Evolutionary conservation across 2,797 vertebrate species (phyloP), one percentile per base, ranked within the genome.

Genomic region (Takifugu rubripes): DNA sequence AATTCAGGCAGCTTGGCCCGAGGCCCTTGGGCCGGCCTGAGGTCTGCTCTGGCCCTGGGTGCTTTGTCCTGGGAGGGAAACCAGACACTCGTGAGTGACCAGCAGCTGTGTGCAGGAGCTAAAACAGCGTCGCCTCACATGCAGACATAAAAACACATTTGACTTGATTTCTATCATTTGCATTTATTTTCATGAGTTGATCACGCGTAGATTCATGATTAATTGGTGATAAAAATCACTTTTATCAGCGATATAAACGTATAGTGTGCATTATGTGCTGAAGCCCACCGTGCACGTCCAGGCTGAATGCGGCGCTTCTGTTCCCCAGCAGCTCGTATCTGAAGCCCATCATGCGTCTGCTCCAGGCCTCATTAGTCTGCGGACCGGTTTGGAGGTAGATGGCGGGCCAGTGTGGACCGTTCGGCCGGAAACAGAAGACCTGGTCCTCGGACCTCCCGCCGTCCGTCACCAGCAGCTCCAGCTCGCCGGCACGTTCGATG

Each of bases 321-420:
- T 80, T 87, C 47, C 79, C 79, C 65, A 92, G 83, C 76, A 94
- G 74, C 77, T 94, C 89, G 0, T 92, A 92, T 77, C 88, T 91
- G 84, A 94, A 93, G 53, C 90, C 85, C 74, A 91, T 81, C 0
- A 52, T 72, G 25, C 82, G 81, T 52, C 81, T 81, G 69, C 82
- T 75, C 81, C 90, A 81, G 51, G 53, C 15, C 26, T 56, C 72
- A 0, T 84, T 86, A 16, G 61, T 74, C 61, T 88, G 90, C 0
- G 80, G 91, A 40, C 81, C 87, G 60, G 89, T 89, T 72, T 92
- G 91, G 46, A 94, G 84, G 79, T 94, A 93, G 17, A 94, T 75
- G 2, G 84, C 89, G 1, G 89, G 87, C 53, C 70, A 58, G 1
- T 76, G 88, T 0, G 77, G 63, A 0, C 57, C 75, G 5, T 80